Evolutionary conservation across 1,140 invertebrate species (phyloP), one percentile per base, ranked within the genome.

Genomic region (Diploscapter pachys): DNA sequence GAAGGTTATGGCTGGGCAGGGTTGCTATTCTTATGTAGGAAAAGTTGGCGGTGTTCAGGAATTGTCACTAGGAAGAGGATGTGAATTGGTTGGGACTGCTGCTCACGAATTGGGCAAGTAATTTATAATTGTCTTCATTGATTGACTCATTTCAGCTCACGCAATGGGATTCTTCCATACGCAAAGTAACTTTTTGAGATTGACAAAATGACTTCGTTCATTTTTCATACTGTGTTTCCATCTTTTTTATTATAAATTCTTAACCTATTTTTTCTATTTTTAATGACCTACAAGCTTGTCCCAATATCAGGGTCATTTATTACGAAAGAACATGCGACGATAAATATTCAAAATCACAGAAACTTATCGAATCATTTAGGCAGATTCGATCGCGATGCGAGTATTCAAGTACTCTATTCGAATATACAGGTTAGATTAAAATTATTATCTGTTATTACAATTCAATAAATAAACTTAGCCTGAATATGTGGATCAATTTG

Each of bases 151-250:
- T 56, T 13, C 73, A 4, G 70, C 56, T 0, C 75, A 77, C 57
- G 75, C 75, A 4, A 63, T 77, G 4, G 75, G 75, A 68, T 73
- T 77, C 70, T 72, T 73, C 55, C 75, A 77, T 49, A 65, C 70
- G 5, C 71, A 75, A 61, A 73, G 70, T 3, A 72, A 31, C 31
- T 31, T 31, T 31, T 31, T 31, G 31, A 31, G 31, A 31, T 31
- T 31, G 31, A 31, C 31, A 31, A 31, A 31, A 31, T 31, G 31
- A 0, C 31, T 31, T 31, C 31, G 31, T 31, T 31, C 31, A 31
- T 1, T 31, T 31, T 31, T 31, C 31, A 31, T 31, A 31, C 31
- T 31, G 31, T 31, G 31, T 31, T 31, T 31, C 31, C 31, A 31
- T 31, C 31, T 31, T 31, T 31, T 31, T 31, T 31, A 31, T 31